Base-by-base conservation (phyloP, 2,888 invertebrate genomes). In the Eulithis prunata region DNA sequence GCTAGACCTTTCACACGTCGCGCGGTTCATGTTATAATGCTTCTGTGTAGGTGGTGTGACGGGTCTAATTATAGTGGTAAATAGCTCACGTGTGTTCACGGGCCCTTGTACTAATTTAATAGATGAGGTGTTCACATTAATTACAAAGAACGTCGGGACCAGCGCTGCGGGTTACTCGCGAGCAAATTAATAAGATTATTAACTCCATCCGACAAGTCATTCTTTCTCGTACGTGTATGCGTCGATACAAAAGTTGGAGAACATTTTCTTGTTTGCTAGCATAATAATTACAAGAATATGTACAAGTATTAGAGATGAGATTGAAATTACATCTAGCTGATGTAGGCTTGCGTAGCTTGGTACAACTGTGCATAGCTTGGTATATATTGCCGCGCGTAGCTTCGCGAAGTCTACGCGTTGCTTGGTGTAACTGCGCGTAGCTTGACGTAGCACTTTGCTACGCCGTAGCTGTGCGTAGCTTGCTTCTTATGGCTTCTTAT, bases 111-210 rank as follows among this genome's bases (percentile, higher is more conserved):
- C 89, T 93, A 92, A 93, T 92, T 91, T 90, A 91, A 92, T 93
- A 92, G 87, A 92, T 90, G 91, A 92, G 92, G 92, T 93, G 93
- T 90, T 91, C 85, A 80, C 89, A 88, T 91, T 91, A 92, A 92
- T 93, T 90, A 92, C 91, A 90, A 92, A 90, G 91, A 90, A 91
- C 87, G 92, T 92, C 92, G 87, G 74, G 82, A 81, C 84, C 90
- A 89, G 84, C 82, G 83, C 87, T 83, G 86, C 84, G 87, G 85
- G 86, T 84, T 82, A 85, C 85, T 82, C 77, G 81, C 75, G 78
- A 90, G 88, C 90, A 89, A 90, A 92, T 91, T 91, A 91, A 89
- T 88, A 88, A 90, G 87, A 89, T 88, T 90, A 91, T 91, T 91
- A 90, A 92, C 91, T 90, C 86, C 83, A 87, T 90, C 88, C 87